Evolutionary conservation across 2,888 invertebrate genomes (phyloP).

Genomic region (Drosophila fungiperda): DNA sequence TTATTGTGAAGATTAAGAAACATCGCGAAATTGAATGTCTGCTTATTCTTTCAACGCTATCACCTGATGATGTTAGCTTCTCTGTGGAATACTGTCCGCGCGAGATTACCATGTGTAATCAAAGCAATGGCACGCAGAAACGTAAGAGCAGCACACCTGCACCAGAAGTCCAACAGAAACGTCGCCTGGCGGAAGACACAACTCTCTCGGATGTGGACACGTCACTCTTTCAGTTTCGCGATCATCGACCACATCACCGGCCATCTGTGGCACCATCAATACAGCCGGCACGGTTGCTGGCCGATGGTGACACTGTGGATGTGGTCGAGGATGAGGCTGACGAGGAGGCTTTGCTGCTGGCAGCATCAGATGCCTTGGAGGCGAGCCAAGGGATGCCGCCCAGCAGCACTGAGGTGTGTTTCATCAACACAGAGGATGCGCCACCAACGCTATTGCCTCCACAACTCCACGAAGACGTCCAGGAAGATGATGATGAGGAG

Average conservation of each 20-base stretch:
- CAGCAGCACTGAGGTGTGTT: conserved; percentile 57
- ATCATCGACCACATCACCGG: conserved; percentile 14
- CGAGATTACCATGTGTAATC: conserved; percentile 53
- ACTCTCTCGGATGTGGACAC: conserved; percentile 37
- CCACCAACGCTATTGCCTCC: conserved; percentile 13
- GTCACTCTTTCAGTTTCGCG: conserved; percentile 64
- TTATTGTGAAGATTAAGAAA: conserved; percentile 90
- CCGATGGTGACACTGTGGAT: conserved; percentile 54
- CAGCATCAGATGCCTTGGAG: conserved; percentile 59
- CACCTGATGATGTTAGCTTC: conserved; percentile 82
- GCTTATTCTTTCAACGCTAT: conserved; percentile 90
- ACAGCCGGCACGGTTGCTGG: conserved; percentile 57
- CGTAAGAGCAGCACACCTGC: conserved; percentile 58
- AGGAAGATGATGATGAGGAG: conserved; percentile 30
- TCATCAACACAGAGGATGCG: conserved; percentile 57
- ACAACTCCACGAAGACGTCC: conserved; percentile 19
- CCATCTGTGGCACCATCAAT: conserved; percentile 57
- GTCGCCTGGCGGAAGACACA: conserved; percentile 59
- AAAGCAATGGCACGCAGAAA: conserved; percentile 45
- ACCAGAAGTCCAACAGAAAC: conserved; percentile 39
- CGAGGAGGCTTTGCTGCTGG: conserved; percentile 59
- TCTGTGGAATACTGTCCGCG: conserved; percentile 71
- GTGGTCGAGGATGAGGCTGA: conserved; percentile 49
- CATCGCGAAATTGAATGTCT: conserved; percentile 91
- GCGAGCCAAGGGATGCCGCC: conserved; percentile 41